Evolutionary conservation across 2,797 vertebrate genomes (phyloP), one percentile per base, ranked within the genome.

Genomic region (Xenopus petersii): DNA sequence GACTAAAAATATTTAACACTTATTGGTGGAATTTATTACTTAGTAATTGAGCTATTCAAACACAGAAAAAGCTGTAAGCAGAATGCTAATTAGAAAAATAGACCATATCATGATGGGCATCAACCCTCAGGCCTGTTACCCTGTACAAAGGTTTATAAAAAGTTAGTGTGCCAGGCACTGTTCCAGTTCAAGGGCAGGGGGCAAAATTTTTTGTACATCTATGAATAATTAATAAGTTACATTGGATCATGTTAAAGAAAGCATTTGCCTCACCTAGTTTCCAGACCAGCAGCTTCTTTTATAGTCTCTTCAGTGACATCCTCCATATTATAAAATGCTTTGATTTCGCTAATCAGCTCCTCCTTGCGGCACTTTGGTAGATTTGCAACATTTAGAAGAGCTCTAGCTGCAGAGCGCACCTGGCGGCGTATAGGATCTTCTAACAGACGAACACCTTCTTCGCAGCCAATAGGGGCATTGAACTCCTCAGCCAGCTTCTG

Each of bases 331-430:
- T 93, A 89, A 87, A 92, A 98, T 64, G 82, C 84, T 82, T 82
- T 88, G 83, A 98, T 89, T 33, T 93, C 65, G 1, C 75, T 81
- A 80, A 91, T 84, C 59, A 99, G 93, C 84, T 98, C 94, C 26
- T 89, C 86, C 15, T 87, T 90, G 0, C 97, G 91, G 30, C 82
- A 78, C 1, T 88, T 80, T 0, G 98, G 98, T 76, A 99, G 89
- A 11, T 88, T 90, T 0, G 92, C 90, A 0, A 94, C 93, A 0
- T 88, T 92, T 81, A 99, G 91, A 77, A 99, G 87, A 24, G 95
- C 97, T 33, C 96, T 91, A 0, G 96, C 95, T 0, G 93, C 96
- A 0, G 96, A 99, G 8, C 98, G 95, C 12, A 98, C 96, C 54
- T 92, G 91, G 71, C 97, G 89, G 1, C 95, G 92, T 74, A 93